phyloP scores from a whole-genome alignment of 2,888 invertebrate genomes.

The Drosophila diplacantha region DNA sequence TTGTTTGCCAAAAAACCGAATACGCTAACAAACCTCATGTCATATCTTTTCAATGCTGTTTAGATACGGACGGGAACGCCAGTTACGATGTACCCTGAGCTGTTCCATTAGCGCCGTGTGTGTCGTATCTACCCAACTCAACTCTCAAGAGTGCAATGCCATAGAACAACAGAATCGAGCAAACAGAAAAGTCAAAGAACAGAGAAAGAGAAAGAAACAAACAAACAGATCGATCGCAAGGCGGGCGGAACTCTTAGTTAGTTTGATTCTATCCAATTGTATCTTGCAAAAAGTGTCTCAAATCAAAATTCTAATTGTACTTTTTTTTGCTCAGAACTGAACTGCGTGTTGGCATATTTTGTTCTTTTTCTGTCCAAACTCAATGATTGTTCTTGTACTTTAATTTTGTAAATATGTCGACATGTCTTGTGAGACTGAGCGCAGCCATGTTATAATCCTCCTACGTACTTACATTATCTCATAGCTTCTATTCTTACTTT shows the following conservation, averaged over 20 bases:
- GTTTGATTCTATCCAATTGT: conserved; percentile 40
- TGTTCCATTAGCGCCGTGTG: conserved; percentile 72
- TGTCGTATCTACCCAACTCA: conserved; percentile 65
- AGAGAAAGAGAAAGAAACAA: conserved; percentile 39
- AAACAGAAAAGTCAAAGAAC: conserved; percentile 41
- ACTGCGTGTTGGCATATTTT: conserved; percentile 63
- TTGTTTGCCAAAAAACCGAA: conserved; percentile 52
- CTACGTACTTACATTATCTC: conserved; percentile 23
- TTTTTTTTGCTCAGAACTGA: conserved; percentile 33
- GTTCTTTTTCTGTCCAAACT: conserved; percentile 49
- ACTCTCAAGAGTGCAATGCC: conserved; percentile 64
- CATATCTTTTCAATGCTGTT: conserved; percentile 74
- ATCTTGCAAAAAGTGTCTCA: conserved; percentile 17
- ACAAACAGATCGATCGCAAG: conserved; percentile 18
- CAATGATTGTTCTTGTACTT: conserved; percentile 61
- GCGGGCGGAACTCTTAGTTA: conserved; percentile 21
- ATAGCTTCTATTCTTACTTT: conserved; percentile 37
- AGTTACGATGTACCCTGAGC: conserved; percentile 75
- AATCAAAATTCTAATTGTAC: conserved; percentile 35
- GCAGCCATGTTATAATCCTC: conserved; percentile 34
- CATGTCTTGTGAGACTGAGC: conserved; percentile 59
- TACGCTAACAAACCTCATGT: conserved; percentile 74
- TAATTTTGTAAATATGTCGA: conserved; percentile 73
- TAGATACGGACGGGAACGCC: conserved; percentile 74
- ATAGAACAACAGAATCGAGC: conserved; percentile 37